These are phyloP conservation scores for Otocyon megalotis DNA, from an alignment of 2,113 vertebrate species.

Conservation along the genomic window DNA sequence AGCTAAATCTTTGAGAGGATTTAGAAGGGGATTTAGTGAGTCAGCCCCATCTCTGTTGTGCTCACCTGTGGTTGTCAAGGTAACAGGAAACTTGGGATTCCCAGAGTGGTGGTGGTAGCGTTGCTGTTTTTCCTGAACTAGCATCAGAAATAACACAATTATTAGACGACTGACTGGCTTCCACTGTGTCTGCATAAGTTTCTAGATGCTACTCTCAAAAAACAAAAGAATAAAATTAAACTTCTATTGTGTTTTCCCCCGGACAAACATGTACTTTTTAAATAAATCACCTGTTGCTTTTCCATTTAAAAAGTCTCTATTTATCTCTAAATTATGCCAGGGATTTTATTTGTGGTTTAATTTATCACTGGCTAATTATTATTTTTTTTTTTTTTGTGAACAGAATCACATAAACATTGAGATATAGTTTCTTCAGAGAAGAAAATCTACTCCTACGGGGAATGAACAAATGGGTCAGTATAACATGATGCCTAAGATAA, in stretches of 20 bases:
- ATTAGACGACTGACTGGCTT: background rate
- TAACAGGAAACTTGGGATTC: conserved; percentile 16
- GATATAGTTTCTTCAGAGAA: conserved; percentile 40
- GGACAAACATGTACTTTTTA: background rate
- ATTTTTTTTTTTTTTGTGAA: background rate
- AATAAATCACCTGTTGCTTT: conserved; percentile 1
- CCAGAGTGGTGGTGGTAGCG: background rate
- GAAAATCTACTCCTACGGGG: background rate
- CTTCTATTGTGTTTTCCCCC: background rate
- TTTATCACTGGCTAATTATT: background rate
- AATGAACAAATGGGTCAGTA: background rate
- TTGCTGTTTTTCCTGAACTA: background rate
- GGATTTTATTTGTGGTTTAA: background rate
- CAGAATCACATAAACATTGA: background rate
- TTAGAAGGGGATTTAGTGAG: conserved; percentile 48
- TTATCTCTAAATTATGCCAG: background rate
- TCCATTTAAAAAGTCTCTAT: background rate
- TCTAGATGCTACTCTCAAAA: background rate
- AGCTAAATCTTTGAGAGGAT: conserved; percentile 19
- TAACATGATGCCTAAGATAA: background rate
- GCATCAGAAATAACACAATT: background rate
- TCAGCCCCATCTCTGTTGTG: background rate
- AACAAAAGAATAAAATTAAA: background rate
- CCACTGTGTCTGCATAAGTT: background rate
- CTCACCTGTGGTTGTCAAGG: background rate